Percentiles rank a stretch among this genome's conserved stretches.
These are phyloP conservation scores for Ammospiza nelsoni DNA, from an alignment of 2,113 vertebrate genomes.

Conservation along the genomic window DNA sequence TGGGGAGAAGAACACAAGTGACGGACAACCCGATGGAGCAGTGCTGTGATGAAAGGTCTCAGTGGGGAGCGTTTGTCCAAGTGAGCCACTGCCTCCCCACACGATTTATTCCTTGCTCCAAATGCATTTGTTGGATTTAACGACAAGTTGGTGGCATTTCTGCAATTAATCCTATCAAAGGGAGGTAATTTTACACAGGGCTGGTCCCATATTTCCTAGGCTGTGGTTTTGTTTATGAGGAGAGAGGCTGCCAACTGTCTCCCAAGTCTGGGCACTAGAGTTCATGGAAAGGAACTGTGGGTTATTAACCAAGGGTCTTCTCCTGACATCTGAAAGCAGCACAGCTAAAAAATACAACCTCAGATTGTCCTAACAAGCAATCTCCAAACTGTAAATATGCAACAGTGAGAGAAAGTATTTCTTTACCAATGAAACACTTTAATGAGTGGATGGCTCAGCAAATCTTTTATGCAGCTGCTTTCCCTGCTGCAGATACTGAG, in stretches of 20 bases:
- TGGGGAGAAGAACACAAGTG: not conserved
- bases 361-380: slow-evolving; percentile 38
- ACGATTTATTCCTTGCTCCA: slow-evolving; percentile 25
- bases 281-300: not conserved
- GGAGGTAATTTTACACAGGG: not conserved
- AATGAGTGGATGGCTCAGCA: slow-evolving; percentile 61
- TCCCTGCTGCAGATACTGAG: not conserved
- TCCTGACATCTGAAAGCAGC: not conserved
- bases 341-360: slow-evolving; percentile 35
- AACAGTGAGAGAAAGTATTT: slow-evolving; percentile 34
- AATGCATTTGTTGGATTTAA: slow-evolving; percentile 57
- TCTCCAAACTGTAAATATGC: slow-evolving; percentile 59
- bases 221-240: slow-evolving; percentile 13
- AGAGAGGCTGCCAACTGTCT: not conserved
- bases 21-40: not conserved
- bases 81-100: not conserved
- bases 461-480: slow-evolving; percentile 37
- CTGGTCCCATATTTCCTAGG: not conserved
- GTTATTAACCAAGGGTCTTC: slow-evolving; percentile 2
- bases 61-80: not conserved
- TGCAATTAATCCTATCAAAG: slow-evolving; percentile 60
- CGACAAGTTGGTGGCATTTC: slow-evolving; percentile 41
- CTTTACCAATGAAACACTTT: slow-evolving; percentile 49
- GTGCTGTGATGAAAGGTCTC: slow-evolving; percentile 25
- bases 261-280: not conserved